Evolutionary conservation across 2,797 vertebrate genomes (phyloP).

Genomic region (Scarus forsteni): DNA sequence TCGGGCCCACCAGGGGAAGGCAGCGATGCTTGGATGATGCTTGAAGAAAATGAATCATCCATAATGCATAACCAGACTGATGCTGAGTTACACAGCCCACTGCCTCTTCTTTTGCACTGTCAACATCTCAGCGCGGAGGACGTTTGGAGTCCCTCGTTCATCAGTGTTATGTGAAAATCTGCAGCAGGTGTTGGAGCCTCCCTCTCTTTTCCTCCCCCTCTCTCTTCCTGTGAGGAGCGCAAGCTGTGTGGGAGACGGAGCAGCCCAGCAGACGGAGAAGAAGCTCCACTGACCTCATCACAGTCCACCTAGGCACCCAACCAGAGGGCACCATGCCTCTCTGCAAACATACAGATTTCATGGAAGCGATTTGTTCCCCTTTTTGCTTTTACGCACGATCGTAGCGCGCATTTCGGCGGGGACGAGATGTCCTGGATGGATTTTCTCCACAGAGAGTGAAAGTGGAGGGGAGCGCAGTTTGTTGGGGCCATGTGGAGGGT

Average conservation of each 20-base stretch:
- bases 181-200: constrained; percentile 6
- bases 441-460: constrained; percentile 51
- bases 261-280: constrained; percentile 19
- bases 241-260: constrained; percentile 7
- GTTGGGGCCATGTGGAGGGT: constrained; percentile 59
- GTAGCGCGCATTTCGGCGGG: constrained; percentile 35
- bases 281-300: constrained; percentile 18
- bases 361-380: constrained; percentile 4
- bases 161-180: not conserved
- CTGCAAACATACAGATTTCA: constrained; percentile 40
- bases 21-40: not conserved
- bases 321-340: constrained; percentile 35
- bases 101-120: not conserved
- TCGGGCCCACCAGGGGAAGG: not conserved
- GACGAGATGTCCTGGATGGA: constrained; percentile 69
- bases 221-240: constrained; percentile 2
- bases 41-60: not conserved
- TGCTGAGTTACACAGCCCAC: too few species aligned
- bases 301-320: not conserved
- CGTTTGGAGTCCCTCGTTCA: not conserved
- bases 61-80: not conserved
- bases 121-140: not conserved
- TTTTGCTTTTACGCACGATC: constrained; percentile 18
- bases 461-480: constrained; percentile 37
- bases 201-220: constrained; percentile 7